Conservation (phyloP, 30 jellyfish, hydroid and myxozoan species). For the Turritopsis rubra region DNA sequence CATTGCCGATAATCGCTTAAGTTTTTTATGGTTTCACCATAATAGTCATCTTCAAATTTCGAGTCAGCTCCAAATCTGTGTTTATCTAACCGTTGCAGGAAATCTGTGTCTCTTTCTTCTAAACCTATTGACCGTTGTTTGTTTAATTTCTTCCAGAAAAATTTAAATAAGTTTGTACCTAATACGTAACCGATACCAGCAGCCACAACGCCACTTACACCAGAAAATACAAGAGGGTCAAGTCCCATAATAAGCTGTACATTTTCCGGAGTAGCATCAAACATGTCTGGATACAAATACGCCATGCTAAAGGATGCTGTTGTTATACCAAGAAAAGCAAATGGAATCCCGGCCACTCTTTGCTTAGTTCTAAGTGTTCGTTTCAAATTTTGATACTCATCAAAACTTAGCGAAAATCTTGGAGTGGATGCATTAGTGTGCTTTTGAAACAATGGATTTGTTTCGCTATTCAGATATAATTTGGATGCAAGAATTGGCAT, state of each 20-base stretch:
- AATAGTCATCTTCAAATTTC: constrained; percentile 91
- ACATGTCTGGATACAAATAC: constrained; percentile 95
- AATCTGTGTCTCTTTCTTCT: constrained; percentile 70
- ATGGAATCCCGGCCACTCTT: constrained; percentile 88
- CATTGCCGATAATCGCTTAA: constrained; percentile 93
- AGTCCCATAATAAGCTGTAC: constrained; percentile 94
- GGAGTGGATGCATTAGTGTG: constrained; percentile 13
- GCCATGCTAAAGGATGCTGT: constrained; percentile 84
- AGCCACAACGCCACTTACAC: constrained; percentile 80
- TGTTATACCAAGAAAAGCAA: constrained; percentile 72
- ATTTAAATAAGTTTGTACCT: constrained; percentile 55
- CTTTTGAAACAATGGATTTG: not conserved
- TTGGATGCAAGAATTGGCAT: not conserved
- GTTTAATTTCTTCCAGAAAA: constrained; percentile 48
- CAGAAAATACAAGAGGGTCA: constrained; percentile 91
- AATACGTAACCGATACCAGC: constrained; percentile 75
- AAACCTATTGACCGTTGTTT: constrained; percentile 45
- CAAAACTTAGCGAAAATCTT: constrained; percentile 50
- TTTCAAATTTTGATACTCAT: constrained; percentile 63
- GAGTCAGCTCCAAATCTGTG: constrained; percentile 73
- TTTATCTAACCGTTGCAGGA: constrained; percentile 64
- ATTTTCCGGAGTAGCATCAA: constrained; percentile 97
- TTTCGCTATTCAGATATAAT: not conserved
- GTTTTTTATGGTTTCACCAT: constrained; percentile 86
- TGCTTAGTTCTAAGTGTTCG: constrained; percentile 62